Evolutionary conservation across 2,797 vertebrate species (phyloP).

Genomic region (Ciconia nigra): DNA sequence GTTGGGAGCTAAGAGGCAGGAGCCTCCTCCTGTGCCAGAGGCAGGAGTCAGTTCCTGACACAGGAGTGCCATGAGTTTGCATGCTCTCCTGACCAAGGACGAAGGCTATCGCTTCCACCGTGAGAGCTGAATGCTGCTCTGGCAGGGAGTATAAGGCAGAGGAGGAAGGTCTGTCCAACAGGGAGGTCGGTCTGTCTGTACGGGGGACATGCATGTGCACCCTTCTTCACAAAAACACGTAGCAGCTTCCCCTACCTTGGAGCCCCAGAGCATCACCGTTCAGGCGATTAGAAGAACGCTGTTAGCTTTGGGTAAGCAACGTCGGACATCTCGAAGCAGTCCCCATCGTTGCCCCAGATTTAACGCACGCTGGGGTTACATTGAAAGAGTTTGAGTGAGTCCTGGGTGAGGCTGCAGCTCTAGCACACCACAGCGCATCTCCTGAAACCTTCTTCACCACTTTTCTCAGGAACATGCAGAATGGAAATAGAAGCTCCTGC

Average conservation of each 20-base stretch:
- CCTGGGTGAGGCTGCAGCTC: not conserved
- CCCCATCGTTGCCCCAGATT: rapidly evolving
- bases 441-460: not conserved
- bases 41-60: not conserved
- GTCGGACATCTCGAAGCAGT: rapidly evolving
- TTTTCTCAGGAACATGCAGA: not conserved
- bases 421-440: not conserved
- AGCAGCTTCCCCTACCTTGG: not conserved
- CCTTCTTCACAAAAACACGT: not conserved
- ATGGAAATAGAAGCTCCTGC: not conserved
- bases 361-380: rapidly evolving
- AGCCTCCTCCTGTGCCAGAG: not conserved
- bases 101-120: not conserved
- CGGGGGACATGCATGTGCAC: rapidly evolving
- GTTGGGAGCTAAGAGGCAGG: not conserved
- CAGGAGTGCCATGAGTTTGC: not conserved
- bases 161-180: not conserved
- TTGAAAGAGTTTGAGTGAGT: no score
- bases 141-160: not conserved
- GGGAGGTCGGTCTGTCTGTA: not conserved
- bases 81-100: not conserved
- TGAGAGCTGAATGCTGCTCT: not conserved
- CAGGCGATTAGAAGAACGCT: rapidly evolving
- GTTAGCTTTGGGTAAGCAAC: not conserved
- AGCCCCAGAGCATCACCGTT: rapidly evolving